These are phyloP conservation scores for Euzetes globulus DNA, from an alignment of 2,888 invertebrate species.

Conservation along the genomic window DNA sequence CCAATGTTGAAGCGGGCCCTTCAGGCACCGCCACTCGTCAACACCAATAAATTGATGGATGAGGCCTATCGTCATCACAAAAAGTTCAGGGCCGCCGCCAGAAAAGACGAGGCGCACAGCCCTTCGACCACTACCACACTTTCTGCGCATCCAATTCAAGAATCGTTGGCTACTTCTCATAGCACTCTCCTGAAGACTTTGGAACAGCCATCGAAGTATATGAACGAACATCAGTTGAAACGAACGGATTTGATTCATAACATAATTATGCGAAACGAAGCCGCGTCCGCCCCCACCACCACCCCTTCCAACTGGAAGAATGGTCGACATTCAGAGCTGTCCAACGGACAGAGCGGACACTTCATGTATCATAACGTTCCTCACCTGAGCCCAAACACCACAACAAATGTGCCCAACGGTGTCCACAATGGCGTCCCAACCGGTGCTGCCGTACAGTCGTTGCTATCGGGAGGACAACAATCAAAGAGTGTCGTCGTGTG, in stretches of 20 bases:
- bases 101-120: slow-evolving; percentile 39
- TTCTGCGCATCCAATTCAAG: slow-evolving; percentile 30
- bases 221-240: slow-evolving; percentile 79
- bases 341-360: slow-evolving; percentile 36
- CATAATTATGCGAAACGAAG: slow-evolving; percentile 67
- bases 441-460: slow-evolving; percentile 25
- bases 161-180: slow-evolving; percentile 42
- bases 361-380: slow-evolving; percentile 26
- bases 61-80: slow-evolving; percentile 93
- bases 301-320: slow-evolving; percentile 36
- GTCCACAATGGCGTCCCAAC: slow-evolving; percentile 29
- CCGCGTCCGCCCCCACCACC: slow-evolving; percentile 42
- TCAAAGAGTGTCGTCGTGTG: slow-evolving; percentile 37
- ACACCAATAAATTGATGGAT: slow-evolving; percentile 77
- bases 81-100: slow-evolving; percentile 62
- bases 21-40: slow-evolving; percentile 83
- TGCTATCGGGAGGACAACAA: slow-evolving; percentile 16
- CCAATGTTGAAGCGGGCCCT: slow-evolving; percentile 84
- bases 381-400: slow-evolving; percentile 10
- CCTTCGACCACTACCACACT: slow-evolving; percentile 38
- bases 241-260: slow-evolving; percentile 85
- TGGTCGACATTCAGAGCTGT: slow-evolving; percentile 40
- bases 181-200: slow-evolving; percentile 80
- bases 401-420: slow-evolving; percentile 24
- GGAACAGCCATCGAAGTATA: slow-evolving; percentile 85